Base-by-base conservation (phyloP, 2,888 invertebrate genomes). In the Poecilus cupreus region DNA sequence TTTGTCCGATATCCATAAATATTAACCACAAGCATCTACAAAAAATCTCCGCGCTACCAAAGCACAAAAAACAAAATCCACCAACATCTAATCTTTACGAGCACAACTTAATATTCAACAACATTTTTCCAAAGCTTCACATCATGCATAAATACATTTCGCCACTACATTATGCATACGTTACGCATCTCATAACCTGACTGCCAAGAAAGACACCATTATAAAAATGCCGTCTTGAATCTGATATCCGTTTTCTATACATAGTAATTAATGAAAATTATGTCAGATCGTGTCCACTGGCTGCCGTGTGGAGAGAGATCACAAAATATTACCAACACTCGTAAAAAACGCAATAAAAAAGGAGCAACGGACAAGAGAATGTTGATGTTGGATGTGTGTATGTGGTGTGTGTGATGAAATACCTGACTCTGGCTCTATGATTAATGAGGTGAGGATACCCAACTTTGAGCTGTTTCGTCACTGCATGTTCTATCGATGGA, bases 241-340 rank as follows among this genome's bases (percentile, higher is more conserved):
- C 64, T 72, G 37, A 60, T 77, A 77, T 77, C 60, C 77, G 43
- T 76, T 76, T 76, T 76, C 51, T 76, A 26, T 76, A 54, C 60
- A 43, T 77, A 77, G 39, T 77, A 77, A 77, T 77, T 77, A 77
- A 77, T 77, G 77, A 77, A 60, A 77, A 77, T 60, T 77, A 77
- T 77, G 57, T 77, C 77, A 77, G 77, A 77, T 24, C 60, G 64
- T 68, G 60, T 60, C 60, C 60, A 60, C 13, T 26, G 37, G 37
- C 64, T 68, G 64, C 64, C 64, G 64, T 68, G 64, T 26, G 64
- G 10, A 68, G 18, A 51, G 16, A 68, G 16, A 37, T 68, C 37
- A 68, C 37, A 37, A 68, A 68, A 60, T 60, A 60, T 60, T 60
- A 60, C 60, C 60, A 26, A 24, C 60, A 54, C 60, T 26, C 24